Percentiles rank a stretch among this genome's conserved stretches.
These are phyloP conservation scores for Lasiurus borealis DNA, from an alignment of 2,113 vertebrate species.

Conservation along the genomic window DNA sequence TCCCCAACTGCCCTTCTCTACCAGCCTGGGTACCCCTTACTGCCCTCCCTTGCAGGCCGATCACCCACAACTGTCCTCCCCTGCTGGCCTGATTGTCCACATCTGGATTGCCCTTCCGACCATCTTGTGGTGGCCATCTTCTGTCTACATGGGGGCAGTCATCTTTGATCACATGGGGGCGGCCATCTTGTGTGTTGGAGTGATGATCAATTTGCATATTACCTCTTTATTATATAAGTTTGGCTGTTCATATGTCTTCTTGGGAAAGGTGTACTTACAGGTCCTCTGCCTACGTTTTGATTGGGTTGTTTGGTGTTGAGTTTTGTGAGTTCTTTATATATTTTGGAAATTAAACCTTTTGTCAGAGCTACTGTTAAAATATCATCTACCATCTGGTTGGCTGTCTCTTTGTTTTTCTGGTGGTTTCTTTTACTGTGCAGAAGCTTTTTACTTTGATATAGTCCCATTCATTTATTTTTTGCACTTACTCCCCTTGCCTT, in stretches of 20 bases:
- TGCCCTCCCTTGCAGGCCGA: too few relatives aligned
- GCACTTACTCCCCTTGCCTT: not conserved
- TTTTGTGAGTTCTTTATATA: not conserved
- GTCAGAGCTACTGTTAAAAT: not conserved
- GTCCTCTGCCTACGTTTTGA: not conserved
- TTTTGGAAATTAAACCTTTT: not conserved
- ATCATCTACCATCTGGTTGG: too few relatives aligned
- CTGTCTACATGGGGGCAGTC: too few relatives aligned
- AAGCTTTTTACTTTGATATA: not conserved
- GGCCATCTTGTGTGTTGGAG: too few relatives aligned
- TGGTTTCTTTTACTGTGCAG: not conserved
- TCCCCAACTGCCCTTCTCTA: too few relatives aligned
- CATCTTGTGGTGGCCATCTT: too few relatives aligned
- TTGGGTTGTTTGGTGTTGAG: not conserved
- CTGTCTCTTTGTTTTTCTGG: not conserved
- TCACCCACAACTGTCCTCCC: too few relatives aligned
- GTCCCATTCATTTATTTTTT: not conserved
- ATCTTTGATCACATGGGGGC: too few relatives aligned
- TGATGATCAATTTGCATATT: too few relatives aligned
- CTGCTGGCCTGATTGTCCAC: too few relatives aligned
- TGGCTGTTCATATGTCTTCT: not conserved
- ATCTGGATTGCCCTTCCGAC: too few relatives aligned
- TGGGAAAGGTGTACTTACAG: not conserved
- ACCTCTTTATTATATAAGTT: not conserved
- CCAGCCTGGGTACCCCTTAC: too few relatives aligned